Evolutionary conservation across 2,888 invertebrate genomes (phyloP), one percentile per base, ranked within the genome.

Genomic region (Drosophila colorata): DNA sequence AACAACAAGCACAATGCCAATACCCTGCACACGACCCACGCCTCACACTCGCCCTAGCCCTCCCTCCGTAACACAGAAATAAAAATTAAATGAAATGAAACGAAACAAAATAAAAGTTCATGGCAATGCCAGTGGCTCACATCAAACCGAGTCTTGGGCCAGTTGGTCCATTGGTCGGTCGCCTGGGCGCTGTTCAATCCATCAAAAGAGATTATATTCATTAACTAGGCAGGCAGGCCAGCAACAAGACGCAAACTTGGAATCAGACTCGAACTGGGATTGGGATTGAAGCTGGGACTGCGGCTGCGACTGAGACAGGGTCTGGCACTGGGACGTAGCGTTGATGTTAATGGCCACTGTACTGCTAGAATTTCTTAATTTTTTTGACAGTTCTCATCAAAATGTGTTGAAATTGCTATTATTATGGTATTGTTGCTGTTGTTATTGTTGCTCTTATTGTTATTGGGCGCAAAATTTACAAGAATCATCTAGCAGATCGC

Each of bases 191-290:
- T 81, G 76, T 80, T 78, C 78, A 80, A 90, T 89, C 90, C 89
- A 88, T 88, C 88, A 88, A 80, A 80, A 78, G 77, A 76, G 89
- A 90, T 89, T 90, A 88, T 80, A 72, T 86, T 80, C 75, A 85
- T 78, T 84, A 90, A 82, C 80, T 77, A 79, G 81, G 69, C 83
- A 72, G 69, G 52, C 73, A 55, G 52, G 56, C 31, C 46, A 46
- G 61, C 56, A 65, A 60, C 41, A 20, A 60, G 53, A 28, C 28
- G 28, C 28, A 28, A 8, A 28, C 28, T 9, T 9, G 28, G 28
- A 48, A 28, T 59, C 44, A 43, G 64, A 48, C 38, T 53, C 49
- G 9, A 40, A 33, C 11, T 44, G 35, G 35, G 33, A 46, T 35
- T 18, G 31, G 25, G 33, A 18, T 16, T 44, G 14, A 8, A n/a